Evolutionary conservation across 2,113 vertebrate genomes (phyloP).

Genomic region (Equus przewalskii): DNA sequence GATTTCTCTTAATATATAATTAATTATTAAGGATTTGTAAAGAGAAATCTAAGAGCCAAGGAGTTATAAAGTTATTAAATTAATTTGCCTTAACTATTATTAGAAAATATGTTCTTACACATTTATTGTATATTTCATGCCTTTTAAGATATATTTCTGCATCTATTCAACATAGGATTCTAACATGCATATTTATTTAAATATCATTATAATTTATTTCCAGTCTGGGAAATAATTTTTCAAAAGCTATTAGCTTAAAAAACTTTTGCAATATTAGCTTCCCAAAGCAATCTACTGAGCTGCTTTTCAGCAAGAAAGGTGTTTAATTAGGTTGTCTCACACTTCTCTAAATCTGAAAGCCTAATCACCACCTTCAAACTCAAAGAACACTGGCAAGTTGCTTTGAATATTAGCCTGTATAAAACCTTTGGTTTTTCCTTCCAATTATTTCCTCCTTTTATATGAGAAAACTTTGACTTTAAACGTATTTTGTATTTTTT

Average conservation of each 20-base stretch:
- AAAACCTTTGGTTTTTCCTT: slow-evolving; percentile 66
- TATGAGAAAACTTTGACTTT: slow-evolving; percentile 60
- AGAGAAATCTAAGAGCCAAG: neutral
- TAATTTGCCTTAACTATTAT: neutral
- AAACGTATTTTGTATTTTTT: slow-evolving; percentile 33
- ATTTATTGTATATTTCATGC: neutral
- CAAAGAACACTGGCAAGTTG: slow-evolving; percentile 84
- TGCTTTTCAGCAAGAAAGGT: slow-evolving; percentile 88
- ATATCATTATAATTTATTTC: slow-evolving; percentile 68
- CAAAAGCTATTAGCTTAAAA: slow-evolving; percentile 53
- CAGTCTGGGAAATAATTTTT: slow-evolving; percentile 60
- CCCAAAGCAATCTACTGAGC: slow-evolving; percentile 77
- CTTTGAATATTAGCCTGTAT: slow-evolving; percentile 77
- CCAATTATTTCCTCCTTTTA: slow-evolving; percentile 63
- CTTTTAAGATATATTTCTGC: neutral
- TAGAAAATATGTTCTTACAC: neutral
- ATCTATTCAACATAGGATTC: neutral
- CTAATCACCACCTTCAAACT: slow-evolving; percentile 88
- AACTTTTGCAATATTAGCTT: slow-evolving; percentile 67
- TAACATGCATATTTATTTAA: slow-evolving; percentile 54
- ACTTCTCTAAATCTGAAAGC: slow-evolving; percentile 84
- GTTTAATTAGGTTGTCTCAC: slow-evolving; percentile 92
- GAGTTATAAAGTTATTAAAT: neutral
- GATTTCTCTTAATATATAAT: neutral
- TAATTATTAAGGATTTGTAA: slow-evolving; percentile 34